Conservation (phyloP, 2,113 vertebrate species). For the Maccullochella peelii region DNA sequence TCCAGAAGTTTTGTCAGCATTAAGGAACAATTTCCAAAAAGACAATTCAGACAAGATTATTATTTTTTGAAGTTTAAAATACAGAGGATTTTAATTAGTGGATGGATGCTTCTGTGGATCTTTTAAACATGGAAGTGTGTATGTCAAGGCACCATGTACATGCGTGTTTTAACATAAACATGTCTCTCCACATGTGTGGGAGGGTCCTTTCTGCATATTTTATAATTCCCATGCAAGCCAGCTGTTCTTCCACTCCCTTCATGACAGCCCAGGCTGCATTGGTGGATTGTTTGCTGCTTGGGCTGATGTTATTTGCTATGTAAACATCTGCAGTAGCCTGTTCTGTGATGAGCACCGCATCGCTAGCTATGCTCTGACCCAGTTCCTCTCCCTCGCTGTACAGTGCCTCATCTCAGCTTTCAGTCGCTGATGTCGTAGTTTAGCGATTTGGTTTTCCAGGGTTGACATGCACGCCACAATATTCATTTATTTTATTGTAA, state of each 20-base stretch:
- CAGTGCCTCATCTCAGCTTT: constrained; percentile 25
- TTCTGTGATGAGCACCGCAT: constrained; percentile 52
- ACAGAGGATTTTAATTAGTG: neutral
- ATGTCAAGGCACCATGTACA: neutral
- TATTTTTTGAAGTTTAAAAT: neutral
- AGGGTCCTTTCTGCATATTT: constrained; percentile 47
- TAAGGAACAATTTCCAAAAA: no score
- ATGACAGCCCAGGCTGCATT: constrained; percentile 3
- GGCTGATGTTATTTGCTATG: constrained; percentile 59
- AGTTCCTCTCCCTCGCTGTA: constrained; percentile 45
- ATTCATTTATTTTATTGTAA: neutral
- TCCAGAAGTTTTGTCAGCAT: no score
- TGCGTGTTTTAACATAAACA: constrained; percentile 17
- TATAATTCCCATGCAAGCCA: constrained; percentile 44
- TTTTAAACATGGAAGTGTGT: constrained; percentile 5
- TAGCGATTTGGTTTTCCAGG: constrained; percentile 17
- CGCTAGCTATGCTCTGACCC: constrained; percentile 61
- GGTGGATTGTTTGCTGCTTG: constrained; percentile 42
- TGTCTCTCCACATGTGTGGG: constrained; percentile 21
- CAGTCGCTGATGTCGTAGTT: constrained; percentile 15
- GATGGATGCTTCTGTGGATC: neutral
- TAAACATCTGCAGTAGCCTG: constrained; percentile 72
- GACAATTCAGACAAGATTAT: no score
- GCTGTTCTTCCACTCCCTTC: constrained; percentile 52
- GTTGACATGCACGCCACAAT: neutral